Evolutionary conservation across 2,888 invertebrate genomes (phyloP), one percentile per base, ranked within the genome.

Genomic region (Ophonus ardosiacus): DNA sequence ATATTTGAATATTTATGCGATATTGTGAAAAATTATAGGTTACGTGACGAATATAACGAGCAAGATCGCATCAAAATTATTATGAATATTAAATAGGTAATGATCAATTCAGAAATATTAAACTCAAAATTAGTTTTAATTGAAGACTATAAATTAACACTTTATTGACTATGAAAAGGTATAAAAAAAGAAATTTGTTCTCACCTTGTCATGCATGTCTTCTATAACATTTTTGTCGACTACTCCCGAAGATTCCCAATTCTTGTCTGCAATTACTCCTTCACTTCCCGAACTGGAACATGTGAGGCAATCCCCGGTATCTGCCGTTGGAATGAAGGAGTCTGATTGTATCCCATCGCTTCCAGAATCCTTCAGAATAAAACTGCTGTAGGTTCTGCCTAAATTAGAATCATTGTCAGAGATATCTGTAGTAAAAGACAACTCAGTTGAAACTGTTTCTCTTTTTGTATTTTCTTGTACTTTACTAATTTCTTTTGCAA

Each of bases 191-290:
- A 59, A n/a, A 13, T 17, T n/a, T n/a, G 63, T n/a, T 89, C 92
- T 92, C 91, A 96, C 96, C 93, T 94, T 95, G 86, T 95, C 95
- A 88, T 95, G 94, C 71, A 96, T 92, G 88, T 96, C 94, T 87
- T 94, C 92, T 18, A 94, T 90, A 5, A 94, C 93, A 85, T 94
- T 93, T 85, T 92, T 92, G 76, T 94, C 93, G 13, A 96, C 93
- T 38, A 95, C 90, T 7, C 92, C 93, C 57, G 94, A 89, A 51
- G 94, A 94, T 88, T 95, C 95, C 94, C 95, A 95, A 51, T 84
- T 86, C 31, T 86, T 87, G 18, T 88, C 87, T 10, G 71, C 80
- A 8, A 86, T 24, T 17, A 87, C 87, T 85, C 87, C 86, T 82
- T 88, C 87, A 84, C 87, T 88, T 86, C 88, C 88, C 17, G 88